Conservation (phyloP, 2,113 vertebrate genomes). For the Melanerpes formicivorus region DNA sequence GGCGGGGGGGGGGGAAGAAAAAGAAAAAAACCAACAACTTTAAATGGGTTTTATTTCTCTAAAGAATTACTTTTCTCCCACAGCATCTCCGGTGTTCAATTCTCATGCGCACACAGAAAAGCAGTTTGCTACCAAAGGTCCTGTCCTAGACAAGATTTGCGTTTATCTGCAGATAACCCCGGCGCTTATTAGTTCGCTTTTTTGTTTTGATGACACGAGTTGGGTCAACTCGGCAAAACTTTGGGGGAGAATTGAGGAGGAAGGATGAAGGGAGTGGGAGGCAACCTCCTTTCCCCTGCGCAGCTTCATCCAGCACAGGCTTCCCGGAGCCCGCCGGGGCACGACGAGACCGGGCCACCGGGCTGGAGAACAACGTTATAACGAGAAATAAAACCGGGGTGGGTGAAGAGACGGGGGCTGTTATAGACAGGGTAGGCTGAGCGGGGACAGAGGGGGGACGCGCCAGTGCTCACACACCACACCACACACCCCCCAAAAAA, state of each 20-base stretch:
- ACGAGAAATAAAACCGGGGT: background rate
- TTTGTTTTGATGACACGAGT: background rate
- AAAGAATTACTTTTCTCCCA: background rate
- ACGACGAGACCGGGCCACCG: background rate
- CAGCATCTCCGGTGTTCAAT: rapidly evolving
- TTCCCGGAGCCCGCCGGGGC: background rate
- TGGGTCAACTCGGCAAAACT: background rate
- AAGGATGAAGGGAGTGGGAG: too few relatives aligned
- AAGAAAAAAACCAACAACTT: too few relatives aligned
- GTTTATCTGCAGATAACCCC: rapidly evolving
- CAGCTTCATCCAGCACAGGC: background rate
- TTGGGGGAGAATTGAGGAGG: background rate
- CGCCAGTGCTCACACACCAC: background rate
- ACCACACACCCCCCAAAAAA: too few relatives aligned
- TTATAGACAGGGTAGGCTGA: background rate
- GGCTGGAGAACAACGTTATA: background rate
- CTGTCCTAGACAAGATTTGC: rapidly evolving
- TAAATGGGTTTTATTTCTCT: background rate
- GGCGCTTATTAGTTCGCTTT: rapidly evolving
- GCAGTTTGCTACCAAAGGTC: rapidly evolving
- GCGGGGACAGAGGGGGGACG: background rate
- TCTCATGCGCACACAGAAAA: rapidly evolving
- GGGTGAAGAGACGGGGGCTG: too few relatives aligned
- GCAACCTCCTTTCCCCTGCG: background rate
- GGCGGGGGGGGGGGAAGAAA: too few relatives aligned